These are phyloP conservation scores for Diplosoma virens DNA, from an alignment of 23 tunicate species.

Conservation along the genomic window DNA sequence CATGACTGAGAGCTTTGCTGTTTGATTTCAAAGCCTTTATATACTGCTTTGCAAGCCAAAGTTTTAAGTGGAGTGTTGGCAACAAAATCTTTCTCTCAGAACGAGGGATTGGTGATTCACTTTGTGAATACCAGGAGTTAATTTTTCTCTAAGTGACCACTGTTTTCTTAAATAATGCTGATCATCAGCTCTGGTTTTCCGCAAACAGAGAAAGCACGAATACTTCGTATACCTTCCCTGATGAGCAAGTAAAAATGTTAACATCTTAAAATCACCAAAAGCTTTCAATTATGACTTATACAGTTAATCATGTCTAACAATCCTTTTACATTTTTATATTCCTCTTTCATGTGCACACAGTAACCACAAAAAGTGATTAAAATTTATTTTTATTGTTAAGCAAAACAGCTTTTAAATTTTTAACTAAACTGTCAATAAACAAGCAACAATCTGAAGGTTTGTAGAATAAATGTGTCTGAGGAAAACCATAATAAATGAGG, in stretches of 20 bases:
- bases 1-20: slow-evolving; percentile 24
- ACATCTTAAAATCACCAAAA: slow-evolving; percentile 22
- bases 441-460: slow-evolving; percentile 10
- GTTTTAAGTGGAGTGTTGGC: slow-evolving; percentile 21
- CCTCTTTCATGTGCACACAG: slow-evolving; percentile 25
- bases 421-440: too few relatives aligned
- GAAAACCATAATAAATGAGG: not conserved
- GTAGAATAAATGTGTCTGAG: not conserved
- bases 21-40: slow-evolving; percentile 20
- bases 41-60: slow-evolving; percentile 9
- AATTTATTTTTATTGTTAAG: slow-evolving; percentile 3
- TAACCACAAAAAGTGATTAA: not conserved
- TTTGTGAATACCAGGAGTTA: slow-evolving; percentile 23
- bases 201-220: slow-evolving; percentile 1
- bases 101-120: slow-evolving; percentile 5
- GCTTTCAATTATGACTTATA: slow-evolving; percentile 4
- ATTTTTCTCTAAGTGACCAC: slow-evolving; percentile 26
- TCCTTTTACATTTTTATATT: slow-evolving; percentile 10
- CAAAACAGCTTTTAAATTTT: not conserved
- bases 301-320: slow-evolving; percentile 25
- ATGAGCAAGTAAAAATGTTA: slow-evolving; percentile 7
- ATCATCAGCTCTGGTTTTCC: too few relatives aligned
- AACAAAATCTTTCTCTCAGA: too few relatives aligned
- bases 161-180: too few relatives aligned
- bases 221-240: slow-evolving; percentile 1